Evolutionary conservation across 2,113 vertebrate genomes (phyloP), one percentile per base, ranked within the genome.

Genomic region (Tachycineta bicolor): DNA sequence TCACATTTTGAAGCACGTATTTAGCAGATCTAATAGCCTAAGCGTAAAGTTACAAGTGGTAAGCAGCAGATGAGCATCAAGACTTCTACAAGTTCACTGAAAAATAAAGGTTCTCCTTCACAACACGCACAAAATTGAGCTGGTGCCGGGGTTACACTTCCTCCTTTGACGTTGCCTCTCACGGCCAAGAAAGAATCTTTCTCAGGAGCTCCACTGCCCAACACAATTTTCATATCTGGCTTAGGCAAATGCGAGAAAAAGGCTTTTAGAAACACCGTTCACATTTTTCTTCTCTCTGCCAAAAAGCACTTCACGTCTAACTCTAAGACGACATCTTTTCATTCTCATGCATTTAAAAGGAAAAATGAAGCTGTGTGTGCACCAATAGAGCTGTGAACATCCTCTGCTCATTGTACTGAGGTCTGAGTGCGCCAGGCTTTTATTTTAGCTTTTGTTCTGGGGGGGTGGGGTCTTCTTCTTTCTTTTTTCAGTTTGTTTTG

Each of bases 311-410:
- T 67, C 10, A 19, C 1, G 10, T 22, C n/a, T 53, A 52, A 33
- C 29, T 37, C 50, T 24, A 59, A 44, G 31, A 86, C 50, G 25
- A 28, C 13, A 59, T 8, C 7, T 62, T 56, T 64, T 14, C 69
- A 71, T n/a, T 31, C 21, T 60, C 12, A 14, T 0, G 19, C 6
- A 33, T 5, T 8, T 6, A 55, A 21, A 0, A 46, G 29, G 10
- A 25, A 80, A 50, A 83, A 46, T 9, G 9, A 71, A 68, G 31
- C 16, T 37, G 9, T 6, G 18, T 1, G 15, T 10, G 43, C 34
- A 83, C 63, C 43, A 62, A 23, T 5, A 67, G n/a, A 65, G 24
- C 55, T 13, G 10, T 8, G 37, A 84, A 65, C 31, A 41, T 8
- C 29, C 10, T 29, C 21, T 20, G 37, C 31, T 60, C 1, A 0